Conservation (phyloP, 2,797 vertebrate species). For the Myripristis jacobus region DNA sequence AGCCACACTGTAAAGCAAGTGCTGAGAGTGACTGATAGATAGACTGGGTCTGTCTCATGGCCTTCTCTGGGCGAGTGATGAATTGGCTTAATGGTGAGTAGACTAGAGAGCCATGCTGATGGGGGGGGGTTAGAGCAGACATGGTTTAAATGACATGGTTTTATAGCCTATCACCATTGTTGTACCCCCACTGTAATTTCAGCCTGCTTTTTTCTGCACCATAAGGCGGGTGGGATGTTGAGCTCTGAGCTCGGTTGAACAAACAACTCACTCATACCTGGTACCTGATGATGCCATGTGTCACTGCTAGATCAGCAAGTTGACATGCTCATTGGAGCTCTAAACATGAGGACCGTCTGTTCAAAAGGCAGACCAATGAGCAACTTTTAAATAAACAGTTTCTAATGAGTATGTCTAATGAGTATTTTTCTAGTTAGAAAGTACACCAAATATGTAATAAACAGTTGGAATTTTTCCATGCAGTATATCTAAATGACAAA, state of each 20-base stretch:
- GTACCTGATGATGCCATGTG: slow-evolving; percentile 45
- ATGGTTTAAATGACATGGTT: slow-evolving; percentile 76
- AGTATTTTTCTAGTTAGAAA: too few species aligned
- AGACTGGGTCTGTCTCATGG: slow-evolving; percentile 67
- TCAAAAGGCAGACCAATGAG: slow-evolving; percentile 9
- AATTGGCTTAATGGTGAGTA: slow-evolving; percentile 79
- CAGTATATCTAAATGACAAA: neutral
- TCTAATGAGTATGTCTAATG: neutral
- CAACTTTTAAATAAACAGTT: slow-evolving; percentile 9
- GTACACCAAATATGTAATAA: neutral
- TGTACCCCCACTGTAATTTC: slow-evolving; percentile 71
- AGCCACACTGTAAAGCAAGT: slow-evolving; percentile 50
- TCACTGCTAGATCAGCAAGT: slow-evolving; percentile 34
- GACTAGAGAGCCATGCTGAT: slow-evolving; percentile 58
- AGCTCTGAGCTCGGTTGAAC: slow-evolving; percentile 74
- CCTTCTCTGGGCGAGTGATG: slow-evolving; percentile 76
- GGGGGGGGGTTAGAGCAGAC: slow-evolving; percentile 48
- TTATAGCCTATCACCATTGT: slow-evolving; percentile 81
- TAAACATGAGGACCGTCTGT: neutral
- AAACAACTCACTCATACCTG: slow-evolving; percentile 51
- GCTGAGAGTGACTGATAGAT: slow-evolving; percentile 62
- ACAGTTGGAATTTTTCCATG: neutral
- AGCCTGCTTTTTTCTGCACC: slow-evolving; percentile 72
- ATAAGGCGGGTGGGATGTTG: slow-evolving; percentile 72
- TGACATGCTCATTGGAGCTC: slow-evolving; percentile 18